Conservation (phyloP, 2,888 invertebrate species). For the Stegana nigrithorax region DNA sequence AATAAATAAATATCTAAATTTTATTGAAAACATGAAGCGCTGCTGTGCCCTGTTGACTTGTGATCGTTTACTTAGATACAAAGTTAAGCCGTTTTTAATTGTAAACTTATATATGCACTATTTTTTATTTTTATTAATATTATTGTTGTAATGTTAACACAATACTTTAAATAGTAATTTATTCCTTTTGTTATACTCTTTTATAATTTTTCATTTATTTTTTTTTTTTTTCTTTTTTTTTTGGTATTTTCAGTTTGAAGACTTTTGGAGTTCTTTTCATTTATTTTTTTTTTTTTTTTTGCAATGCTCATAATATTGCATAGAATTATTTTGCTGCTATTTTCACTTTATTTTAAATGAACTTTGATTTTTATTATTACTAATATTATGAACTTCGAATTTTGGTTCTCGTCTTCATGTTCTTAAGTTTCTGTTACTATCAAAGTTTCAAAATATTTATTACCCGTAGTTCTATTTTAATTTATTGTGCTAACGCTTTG, state of each 20-base stretch:
- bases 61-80: slow-evolving; percentile 5
- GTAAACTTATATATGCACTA: slow-evolving; percentile 14
- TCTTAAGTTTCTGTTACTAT: not conserved
- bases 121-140: not conserved
- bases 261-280: slow-evolving; percentile 41
- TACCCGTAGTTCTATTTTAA: slow-evolving; percentile 47
- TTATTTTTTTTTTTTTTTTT: slow-evolving; percentile 13
- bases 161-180: slow-evolving; percentile 29
- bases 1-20: not conserved
- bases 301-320: slow-evolving; percentile 18
- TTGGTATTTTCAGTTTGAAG: slow-evolving; percentile 38
- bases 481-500: slow-evolving; percentile 22
- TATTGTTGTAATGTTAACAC: not conserved
- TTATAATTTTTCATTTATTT: slow-evolving; percentile 19
- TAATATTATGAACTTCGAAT: not conserved
- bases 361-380: slow-evolving; percentile 14
- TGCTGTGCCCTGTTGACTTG: slow-evolving; percentile 60
- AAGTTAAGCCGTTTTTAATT: not conserved
- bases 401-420: slow-evolving; percentile 22
- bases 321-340: not conserved
- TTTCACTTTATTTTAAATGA: not conserved
- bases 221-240: slow-evolving; percentile 8
- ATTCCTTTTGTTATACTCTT: not conserved
- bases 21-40: slow-evolving; percentile 46
- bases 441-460: slow-evolving; percentile 16